Evolutionary conservation across 2,888 invertebrate species (phyloP), one percentile per base, ranked within the genome.

Genomic region (Julus scanicus): DNA sequence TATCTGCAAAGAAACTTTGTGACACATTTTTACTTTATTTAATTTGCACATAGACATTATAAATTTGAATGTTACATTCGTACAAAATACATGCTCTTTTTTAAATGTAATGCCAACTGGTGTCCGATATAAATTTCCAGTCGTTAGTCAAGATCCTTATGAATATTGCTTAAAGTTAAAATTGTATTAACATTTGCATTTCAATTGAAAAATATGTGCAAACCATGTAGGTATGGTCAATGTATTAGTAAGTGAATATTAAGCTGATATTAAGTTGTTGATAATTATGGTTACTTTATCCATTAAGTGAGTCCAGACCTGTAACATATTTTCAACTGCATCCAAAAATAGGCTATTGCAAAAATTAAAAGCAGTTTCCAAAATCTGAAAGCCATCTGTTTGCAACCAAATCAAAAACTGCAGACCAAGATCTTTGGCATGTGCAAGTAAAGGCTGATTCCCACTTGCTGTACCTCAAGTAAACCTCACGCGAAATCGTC

Each of bases 281-380:
- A 17, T 29, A 29, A 71, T n/a, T 17, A 71, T 29, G 9, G 71
- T 29, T 29, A 71, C 71, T 71, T 29, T 71, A 29, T 20, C 71
- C 71, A 71, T 29, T n/a, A 84, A 84, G 48, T 84, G 84, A 84
- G 9, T 84, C 84, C 84, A 84, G 15, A 48, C 8, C n/a, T 84
- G 84, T 3, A 48, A 6, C 20, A 40, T n/a, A 84, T 40, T 39
- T 40, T 48, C 48, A 17, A 40, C 84, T n/a, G 20, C 84, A 40
- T 84, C 84, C 48, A n/a, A 44, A 40, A 84, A 84, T 40, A 84
- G 5, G 17, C 17, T 40, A 20, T 40, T 84, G 40, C 84, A 84
- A 84, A 40, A 84, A 44, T 40, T 44, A 20, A 84, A 84, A 84
- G 40, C 40, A 17, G 29, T 17, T 86, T 86, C 29, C 37, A 39